These are phyloP conservation scores for Diabrotica virgifera DNA, from an alignment of 1,140 invertebrate genomes.

Conservation along the genomic window DNA sequence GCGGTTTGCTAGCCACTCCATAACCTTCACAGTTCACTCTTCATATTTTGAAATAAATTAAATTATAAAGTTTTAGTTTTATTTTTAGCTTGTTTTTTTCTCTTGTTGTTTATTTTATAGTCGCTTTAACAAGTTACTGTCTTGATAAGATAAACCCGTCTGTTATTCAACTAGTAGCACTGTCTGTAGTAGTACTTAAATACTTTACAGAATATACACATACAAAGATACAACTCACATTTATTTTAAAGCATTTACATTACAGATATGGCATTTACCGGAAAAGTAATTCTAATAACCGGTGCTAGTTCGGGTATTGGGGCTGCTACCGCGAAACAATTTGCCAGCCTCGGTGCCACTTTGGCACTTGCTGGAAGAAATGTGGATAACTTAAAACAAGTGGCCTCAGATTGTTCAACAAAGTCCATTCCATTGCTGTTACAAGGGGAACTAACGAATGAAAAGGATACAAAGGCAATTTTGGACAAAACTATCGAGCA, in stretches of 20 bases:
- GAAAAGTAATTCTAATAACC: constrained; percentile 61
- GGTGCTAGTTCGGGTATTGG: constrained; percentile 80
- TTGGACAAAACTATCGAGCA: constrained; percentile 66
- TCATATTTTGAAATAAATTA: too few species aligned
- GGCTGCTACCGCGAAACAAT: constrained; percentile 64
- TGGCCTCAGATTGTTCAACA: constrained; percentile 56
- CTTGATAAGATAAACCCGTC: too few species aligned
- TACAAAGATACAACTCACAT: neutral
- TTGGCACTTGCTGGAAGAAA: constrained; percentile 65
- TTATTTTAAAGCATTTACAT: neutral
- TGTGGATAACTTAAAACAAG: constrained; percentile 58
- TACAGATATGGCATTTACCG: constrained; percentile 50
- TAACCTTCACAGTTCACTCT: too few species aligned
- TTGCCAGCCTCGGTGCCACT: constrained; percentile 64
- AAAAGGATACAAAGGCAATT: constrained; percentile 69
- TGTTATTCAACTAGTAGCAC: too few species aligned
- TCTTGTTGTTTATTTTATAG: too few species aligned
- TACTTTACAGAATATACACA: neutral
- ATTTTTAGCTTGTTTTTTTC: too few species aligned
- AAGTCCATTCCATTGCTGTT: constrained; percentile 45
- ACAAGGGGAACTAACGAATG: constrained; percentile 71
- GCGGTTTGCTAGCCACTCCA: too few species aligned
- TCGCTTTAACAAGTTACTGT: too few species aligned
- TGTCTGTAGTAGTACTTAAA: too few species aligned
- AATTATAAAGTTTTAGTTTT: too few species aligned